Conservation (phyloP, 2,797 vertebrate genomes). For the Tenualosa thibaudeaui region DNA sequence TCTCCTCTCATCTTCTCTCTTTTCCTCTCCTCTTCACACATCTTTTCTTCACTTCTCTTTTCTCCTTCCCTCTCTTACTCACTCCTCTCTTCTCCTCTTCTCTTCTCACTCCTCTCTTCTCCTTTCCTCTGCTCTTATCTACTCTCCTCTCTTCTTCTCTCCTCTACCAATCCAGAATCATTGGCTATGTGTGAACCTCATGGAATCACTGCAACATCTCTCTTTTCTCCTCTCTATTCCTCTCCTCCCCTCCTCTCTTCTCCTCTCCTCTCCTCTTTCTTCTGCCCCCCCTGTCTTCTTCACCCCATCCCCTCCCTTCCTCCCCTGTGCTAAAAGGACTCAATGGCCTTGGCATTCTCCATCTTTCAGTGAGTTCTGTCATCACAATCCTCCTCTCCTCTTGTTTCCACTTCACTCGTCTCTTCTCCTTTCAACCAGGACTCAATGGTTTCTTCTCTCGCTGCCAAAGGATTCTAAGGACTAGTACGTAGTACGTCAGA, state of each 20-base stretch:
- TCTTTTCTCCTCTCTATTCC: neutral
- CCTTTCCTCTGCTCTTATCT: neutral
- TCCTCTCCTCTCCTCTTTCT: neutral
- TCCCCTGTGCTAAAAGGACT: neutral
- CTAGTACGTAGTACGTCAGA: too few relatives aligned
- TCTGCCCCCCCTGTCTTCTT: neutral
- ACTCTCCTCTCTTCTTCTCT: neutral
- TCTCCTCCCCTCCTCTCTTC: neutral
- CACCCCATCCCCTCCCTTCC: neutral
- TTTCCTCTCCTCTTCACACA: too few relatives aligned
- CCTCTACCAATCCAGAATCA: neutral
- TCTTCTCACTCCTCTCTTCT: neutral
- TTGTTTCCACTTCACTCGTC: too few relatives aligned
- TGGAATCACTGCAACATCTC: neutral
- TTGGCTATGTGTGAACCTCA: too few relatives aligned
- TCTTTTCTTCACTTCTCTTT: neutral
- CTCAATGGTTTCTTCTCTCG: neutral
- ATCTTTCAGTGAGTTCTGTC: too few relatives aligned
- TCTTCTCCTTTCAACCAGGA: too few relatives aligned
- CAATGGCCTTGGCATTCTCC: neutral
- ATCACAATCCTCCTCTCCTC: too few relatives aligned
- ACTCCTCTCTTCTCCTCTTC: neutral
- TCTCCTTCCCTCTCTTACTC: neutral
- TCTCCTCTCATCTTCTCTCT: too few relatives aligned
- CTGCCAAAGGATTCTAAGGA: neutral